Conservation (phyloP, 2,797 vertebrate genomes). For the Salarias fasciatus region DNA sequence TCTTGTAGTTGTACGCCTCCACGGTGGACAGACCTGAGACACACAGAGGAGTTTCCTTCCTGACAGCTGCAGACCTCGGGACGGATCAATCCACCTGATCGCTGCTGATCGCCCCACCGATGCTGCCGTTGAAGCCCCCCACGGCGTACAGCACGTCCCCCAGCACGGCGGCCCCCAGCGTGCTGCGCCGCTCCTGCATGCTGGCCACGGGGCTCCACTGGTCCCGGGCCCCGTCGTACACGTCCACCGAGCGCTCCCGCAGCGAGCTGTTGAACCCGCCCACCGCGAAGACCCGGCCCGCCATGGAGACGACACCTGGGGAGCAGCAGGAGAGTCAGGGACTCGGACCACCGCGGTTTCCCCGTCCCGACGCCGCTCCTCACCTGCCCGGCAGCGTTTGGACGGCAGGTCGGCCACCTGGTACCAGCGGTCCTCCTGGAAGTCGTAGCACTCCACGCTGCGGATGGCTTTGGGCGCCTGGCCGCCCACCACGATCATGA, state of each 20-base stretch:
- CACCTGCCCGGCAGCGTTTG: slow-evolving; percentile 95
- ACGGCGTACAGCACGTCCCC: slow-evolving; percentile 93
- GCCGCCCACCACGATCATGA: slow-evolving; percentile 97
- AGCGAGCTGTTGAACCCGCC: slow-evolving; percentile 95
- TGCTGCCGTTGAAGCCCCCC: slow-evolving; percentile 96
- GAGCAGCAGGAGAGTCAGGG: background rate
- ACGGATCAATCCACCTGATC: too few relatives aligned
- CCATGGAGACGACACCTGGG: slow-evolving; percentile 93
- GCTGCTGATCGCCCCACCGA: slow-evolving; percentile 80
- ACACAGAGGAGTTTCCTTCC: too few relatives aligned
- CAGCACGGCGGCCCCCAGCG: slow-evolving; percentile 91
- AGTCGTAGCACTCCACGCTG: slow-evolving; percentile 96
- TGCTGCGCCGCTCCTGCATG: slow-evolving; percentile 97
- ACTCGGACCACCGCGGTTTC: too few relatives aligned
- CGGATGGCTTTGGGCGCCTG: slow-evolving; percentile 97
- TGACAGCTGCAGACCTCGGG: background rate
- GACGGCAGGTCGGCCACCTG: slow-evolving; percentile 95
- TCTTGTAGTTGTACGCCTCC: slow-evolving; percentile 92
- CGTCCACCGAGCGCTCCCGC: slow-evolving; percentile 92
- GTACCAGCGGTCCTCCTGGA: slow-evolving; percentile 96
- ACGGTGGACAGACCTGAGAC: slow-evolving; percentile 90
- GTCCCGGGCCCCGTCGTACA: slow-evolving; percentile 90
- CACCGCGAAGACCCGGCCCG: slow-evolving; percentile 90
- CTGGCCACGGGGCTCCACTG: slow-evolving; percentile 92
- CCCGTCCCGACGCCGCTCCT: too few relatives aligned